phyloP scores from a whole-genome alignment of 2,888 invertebrate species.

The Eurois occulta region DNA sequence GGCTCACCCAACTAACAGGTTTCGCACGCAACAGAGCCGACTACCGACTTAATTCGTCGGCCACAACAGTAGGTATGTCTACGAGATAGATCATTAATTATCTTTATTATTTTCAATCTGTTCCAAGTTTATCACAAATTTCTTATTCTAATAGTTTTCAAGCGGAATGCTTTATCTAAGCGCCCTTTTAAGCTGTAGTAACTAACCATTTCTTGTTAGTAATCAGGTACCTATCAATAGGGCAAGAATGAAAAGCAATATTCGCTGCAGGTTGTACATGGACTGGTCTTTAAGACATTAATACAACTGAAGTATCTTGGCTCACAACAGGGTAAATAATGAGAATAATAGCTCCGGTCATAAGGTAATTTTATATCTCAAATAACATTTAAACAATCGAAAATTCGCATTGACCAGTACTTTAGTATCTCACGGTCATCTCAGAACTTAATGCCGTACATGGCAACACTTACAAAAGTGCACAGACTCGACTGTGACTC shows the following conservation, averaged over 20 bases:
- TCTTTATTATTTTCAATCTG: slow-evolving; percentile 22
- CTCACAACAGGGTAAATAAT: neutral
- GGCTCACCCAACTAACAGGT: slow-evolving; percentile 73
- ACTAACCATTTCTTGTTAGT: neutral
- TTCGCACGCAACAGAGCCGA: slow-evolving; percentile 69
- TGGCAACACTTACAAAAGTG: slow-evolving; percentile 79
- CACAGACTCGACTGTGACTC: slow-evolving; percentile 75
- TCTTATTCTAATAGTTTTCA: slow-evolving; percentile 24
- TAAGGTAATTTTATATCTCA: slow-evolving; percentile 16
- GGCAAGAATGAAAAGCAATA: slow-evolving; percentile 18
- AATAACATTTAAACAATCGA: slow-evolving; percentile 56
- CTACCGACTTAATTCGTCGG: slow-evolving; percentile 66
- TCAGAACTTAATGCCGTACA: slow-evolving; percentile 72
- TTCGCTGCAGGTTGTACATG: slow-evolving; percentile 1
- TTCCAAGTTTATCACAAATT: slow-evolving; percentile 24
- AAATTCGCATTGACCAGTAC: slow-evolving; percentile 41
- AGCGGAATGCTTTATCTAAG: slow-evolving; percentile 8
- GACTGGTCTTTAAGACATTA: neutral
- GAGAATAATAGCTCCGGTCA: slow-evolving; percentile 7
- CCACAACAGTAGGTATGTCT: slow-evolving; percentile 45
- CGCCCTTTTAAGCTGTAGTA: neutral
- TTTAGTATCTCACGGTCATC: slow-evolving; percentile 68
- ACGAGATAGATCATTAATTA: slow-evolving; percentile 39
- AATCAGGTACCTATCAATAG: neutral
- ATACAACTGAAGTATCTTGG: neutral